Conservation (phyloP, 2,113 vertebrate genomes). For the Octodon degus region DNA sequence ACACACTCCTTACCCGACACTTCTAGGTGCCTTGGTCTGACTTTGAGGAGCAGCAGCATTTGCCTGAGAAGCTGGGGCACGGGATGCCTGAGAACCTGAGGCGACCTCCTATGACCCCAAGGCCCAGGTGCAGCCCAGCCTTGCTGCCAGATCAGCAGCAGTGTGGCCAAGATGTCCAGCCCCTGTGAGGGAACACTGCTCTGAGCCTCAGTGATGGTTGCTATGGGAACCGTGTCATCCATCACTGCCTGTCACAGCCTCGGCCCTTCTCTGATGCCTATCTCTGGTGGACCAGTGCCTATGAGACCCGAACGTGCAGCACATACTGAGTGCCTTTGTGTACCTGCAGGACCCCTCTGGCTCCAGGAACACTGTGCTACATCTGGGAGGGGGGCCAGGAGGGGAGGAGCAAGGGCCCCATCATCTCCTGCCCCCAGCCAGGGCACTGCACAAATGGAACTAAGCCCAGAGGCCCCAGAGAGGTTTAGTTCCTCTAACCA, state of each 20-base stretch:
- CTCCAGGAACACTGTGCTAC: neutral
- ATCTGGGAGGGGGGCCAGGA: rapidly evolving
- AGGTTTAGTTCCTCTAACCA: constrained; percentile 83
- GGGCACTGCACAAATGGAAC: constrained; percentile 82
- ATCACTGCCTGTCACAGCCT: rapidly evolving
- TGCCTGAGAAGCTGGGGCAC: neutral
- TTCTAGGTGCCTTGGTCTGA: neutral
- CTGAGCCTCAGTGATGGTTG: neutral
- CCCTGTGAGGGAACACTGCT: neutral
- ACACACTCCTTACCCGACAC: neutral
- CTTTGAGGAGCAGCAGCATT: neutral
- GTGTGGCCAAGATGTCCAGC: neutral
- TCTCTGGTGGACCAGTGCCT: rapidly evolving
- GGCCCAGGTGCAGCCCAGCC: neutral
- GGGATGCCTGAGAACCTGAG: neutral
- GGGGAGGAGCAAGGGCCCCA: neutral
- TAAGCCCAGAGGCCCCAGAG: constrained; percentile 79
- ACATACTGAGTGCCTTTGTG: neutral
- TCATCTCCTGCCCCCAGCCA: neutral
- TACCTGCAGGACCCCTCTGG: neutral
- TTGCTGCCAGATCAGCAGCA: neutral
- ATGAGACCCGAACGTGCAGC: neutral
- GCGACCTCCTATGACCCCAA: neutral
- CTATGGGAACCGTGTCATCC: rapidly evolving
- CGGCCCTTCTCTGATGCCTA: rapidly evolving